Evolutionary conservation across 2,888 invertebrate species (phyloP).

Genomic region (Noctua comes): DNA sequence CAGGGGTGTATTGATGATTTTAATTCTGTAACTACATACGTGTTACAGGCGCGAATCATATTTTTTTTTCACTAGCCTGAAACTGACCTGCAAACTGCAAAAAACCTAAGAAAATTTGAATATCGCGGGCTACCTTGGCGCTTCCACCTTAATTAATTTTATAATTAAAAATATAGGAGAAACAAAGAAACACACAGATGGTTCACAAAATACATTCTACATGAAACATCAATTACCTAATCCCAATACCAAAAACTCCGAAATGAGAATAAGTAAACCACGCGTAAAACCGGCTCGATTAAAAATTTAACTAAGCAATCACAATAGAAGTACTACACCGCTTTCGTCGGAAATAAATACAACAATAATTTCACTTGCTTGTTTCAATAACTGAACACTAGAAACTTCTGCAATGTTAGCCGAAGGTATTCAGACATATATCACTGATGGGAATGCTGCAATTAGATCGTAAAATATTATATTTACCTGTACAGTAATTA

Average conservation of each 20-base stretch:
- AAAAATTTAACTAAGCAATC: background rate
- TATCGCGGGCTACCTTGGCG: too few species aligned
- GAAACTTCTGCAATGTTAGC: background rate
- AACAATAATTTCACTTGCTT: slow-evolving; percentile 4
- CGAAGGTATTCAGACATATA: slow-evolving; percentile 14
- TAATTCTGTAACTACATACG: too few species aligned
- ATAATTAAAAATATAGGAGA: background rate
- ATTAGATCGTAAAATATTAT: slow-evolving; percentile 29
- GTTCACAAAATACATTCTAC: background rate
- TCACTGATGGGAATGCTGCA: slow-evolving; percentile 15
- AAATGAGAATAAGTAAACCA: background rate
- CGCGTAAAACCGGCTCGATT: background rate
- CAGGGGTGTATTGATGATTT: too few species aligned
- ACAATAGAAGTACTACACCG: background rate
- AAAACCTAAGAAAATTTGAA: too few species aligned
- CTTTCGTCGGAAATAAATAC: background rate
- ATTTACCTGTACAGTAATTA: slow-evolving; percentile 91
- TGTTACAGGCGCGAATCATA: too few species aligned
- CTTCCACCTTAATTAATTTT: background rate
- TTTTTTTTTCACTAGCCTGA: too few species aligned
- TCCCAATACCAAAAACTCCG: background rate
- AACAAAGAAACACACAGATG: background rate
- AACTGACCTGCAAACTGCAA: too few species aligned
- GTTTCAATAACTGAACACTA: slow-evolving; percentile 8
- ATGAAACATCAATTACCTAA: background rate